A percentile compares a stretch with the other conserved stretches of the same genome.
phyloP scores from a whole-genome alignment of 2,888 invertebrate genomes.

The Baronia brevicornis region DNA sequence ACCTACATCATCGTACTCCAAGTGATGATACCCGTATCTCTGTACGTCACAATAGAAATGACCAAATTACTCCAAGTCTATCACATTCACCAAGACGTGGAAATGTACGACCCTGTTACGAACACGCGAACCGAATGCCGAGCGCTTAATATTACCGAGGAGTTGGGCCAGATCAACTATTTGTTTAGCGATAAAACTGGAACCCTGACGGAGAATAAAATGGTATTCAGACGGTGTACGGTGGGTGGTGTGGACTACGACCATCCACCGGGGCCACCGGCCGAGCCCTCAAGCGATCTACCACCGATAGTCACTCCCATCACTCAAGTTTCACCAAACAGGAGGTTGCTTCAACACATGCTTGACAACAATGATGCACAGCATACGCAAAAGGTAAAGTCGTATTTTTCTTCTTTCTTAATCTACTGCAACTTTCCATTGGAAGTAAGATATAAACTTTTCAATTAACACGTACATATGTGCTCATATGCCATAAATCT shows the following conservation, averaged over 20 bases:
- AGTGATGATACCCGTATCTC: slow-evolving; percentile 96
- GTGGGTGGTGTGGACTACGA: slow-evolving; percentile 93
- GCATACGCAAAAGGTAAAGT: slow-evolving; percentile 76
- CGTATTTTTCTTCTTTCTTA: slow-evolving; percentile 3
- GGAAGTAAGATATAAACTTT: neutral
- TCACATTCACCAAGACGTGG: slow-evolving; percentile 93
- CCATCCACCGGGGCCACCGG: slow-evolving; percentile 84
- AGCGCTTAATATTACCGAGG: slow-evolving; percentile 97
- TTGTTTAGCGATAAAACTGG: slow-evolving; percentile 99
- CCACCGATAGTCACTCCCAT: slow-evolving; percentile 64
- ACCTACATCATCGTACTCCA: slow-evolving; percentile 96
- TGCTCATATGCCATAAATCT: no score
- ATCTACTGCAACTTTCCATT: neutral
- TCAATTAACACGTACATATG: no score
- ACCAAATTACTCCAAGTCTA: slow-evolving; percentile 96
- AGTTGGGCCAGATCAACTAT: slow-evolving; percentile 93
- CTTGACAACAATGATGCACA: slow-evolving; percentile 55
- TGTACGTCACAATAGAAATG: slow-evolving; percentile 97
- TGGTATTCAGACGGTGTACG: slow-evolving; percentile 95
- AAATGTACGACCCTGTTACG: slow-evolving; percentile 88
- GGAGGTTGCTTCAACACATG: slow-evolving; percentile 56
- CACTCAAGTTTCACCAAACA: slow-evolving; percentile 63
- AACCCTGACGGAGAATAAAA: slow-evolving; percentile 97
- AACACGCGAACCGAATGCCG: slow-evolving; percentile 88
- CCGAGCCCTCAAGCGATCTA: slow-evolving; percentile 74